A percentile compares a stretch with the other conserved stretches of the same genome.
Conservation (phyloP, 2,888 invertebrate species). For the Embidobia sp. region DNA sequence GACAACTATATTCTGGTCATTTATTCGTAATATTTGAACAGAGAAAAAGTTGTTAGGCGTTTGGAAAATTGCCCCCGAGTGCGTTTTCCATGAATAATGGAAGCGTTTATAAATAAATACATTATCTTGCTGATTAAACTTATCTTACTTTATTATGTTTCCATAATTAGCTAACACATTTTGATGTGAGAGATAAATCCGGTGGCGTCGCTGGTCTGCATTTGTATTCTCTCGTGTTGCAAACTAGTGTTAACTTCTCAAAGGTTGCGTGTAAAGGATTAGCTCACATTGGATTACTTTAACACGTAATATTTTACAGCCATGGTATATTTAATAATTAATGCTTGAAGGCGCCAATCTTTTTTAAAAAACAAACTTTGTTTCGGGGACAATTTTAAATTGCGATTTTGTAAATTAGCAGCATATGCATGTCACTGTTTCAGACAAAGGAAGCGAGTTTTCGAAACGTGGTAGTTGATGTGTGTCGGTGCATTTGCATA, state of each 20-base stretch:
- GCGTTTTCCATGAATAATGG: slow-evolving; percentile 31
- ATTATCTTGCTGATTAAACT: slow-evolving; percentile 28
- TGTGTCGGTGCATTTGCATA: no score
- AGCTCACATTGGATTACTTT: slow-evolving; percentile 48
- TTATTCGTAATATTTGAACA: no score
- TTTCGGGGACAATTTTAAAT: slow-evolving; percentile 13
- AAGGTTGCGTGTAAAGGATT: slow-evolving; percentile 58
- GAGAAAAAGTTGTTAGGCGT: no score
- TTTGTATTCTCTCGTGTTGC: slow-evolving; percentile 49
- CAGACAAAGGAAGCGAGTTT: no score
- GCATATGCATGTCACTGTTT: no score
- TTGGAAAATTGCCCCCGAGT: no score
- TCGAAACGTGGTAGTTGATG: no score
- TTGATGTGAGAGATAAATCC: slow-evolving; percentile 46
- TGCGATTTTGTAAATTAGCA: background rate
- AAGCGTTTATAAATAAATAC: slow-evolving; percentile 43
- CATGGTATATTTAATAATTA: slow-evolving; percentile 52
- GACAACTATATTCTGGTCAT: no score
- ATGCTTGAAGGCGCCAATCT: slow-evolving; percentile 14
- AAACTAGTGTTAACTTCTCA: slow-evolving; percentile 46
- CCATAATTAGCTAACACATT: slow-evolving; percentile 41
- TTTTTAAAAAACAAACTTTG: background rate
- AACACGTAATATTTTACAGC: slow-evolving; percentile 54
- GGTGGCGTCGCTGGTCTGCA: slow-evolving; percentile 26
- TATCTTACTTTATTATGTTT: slow-evolving; percentile 34